These are phyloP conservation scores for Ametastegia equiseti DNA, from an alignment of 2,888 invertebrate genomes.

Conservation along the genomic window DNA sequence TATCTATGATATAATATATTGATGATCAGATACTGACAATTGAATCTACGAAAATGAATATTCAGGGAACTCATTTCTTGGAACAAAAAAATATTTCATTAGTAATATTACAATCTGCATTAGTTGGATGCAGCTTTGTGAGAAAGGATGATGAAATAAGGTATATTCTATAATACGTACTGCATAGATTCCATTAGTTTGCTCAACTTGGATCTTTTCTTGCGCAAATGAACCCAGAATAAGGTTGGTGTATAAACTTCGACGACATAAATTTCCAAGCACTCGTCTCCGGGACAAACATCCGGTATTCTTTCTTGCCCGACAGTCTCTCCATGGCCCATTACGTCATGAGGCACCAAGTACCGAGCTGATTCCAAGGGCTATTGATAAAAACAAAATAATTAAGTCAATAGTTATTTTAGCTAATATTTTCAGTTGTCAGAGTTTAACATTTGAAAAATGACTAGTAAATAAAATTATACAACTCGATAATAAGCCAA, in stretches of 20 bases:
- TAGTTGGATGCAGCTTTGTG: background rate
- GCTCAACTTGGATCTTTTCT: conserved; percentile 57
- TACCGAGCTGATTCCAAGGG: conserved; percentile 53
- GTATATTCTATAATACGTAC: conserved; percentile 57
- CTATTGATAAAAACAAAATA: conserved; percentile 53
- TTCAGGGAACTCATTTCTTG: background rate
- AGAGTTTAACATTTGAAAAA: background rate
- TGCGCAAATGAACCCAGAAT: conserved; percentile 68
- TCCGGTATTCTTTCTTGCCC: conserved; percentile 61
- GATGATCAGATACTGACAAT: too few species aligned
- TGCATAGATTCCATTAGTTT: conserved; percentile 64
- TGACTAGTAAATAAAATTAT: too few species aligned
- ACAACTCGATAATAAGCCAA: too few species aligned
- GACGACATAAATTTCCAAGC: conserved; percentile 62
- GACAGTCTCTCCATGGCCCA: conserved; percentile 65
- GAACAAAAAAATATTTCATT: background rate
- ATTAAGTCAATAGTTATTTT: background rate
- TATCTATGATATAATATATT: background rate
- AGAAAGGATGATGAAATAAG: background rate
- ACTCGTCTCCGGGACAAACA: conserved; percentile 53
- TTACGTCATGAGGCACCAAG: conserved; percentile 65
- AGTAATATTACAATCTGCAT: background rate
- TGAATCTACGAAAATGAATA: too few species aligned
- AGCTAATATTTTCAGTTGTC: too few species aligned
- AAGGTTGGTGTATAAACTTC: conserved; percentile 71